Conservation (phyloP, 2,797 vertebrate genomes). For the Squalus acanthias region DNA sequence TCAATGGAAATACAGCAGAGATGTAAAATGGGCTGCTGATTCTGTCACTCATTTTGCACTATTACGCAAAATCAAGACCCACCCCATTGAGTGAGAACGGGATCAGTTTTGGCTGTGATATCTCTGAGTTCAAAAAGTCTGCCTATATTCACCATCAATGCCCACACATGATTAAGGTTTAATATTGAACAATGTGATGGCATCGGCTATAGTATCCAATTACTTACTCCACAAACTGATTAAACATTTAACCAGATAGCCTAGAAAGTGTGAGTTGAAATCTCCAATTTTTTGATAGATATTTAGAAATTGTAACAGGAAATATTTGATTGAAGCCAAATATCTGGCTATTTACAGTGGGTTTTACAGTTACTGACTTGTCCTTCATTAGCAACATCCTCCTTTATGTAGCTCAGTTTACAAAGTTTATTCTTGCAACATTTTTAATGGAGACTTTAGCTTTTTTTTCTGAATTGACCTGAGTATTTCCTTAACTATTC, state of each 20-base stretch:
- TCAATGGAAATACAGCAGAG: too few relatives aligned
- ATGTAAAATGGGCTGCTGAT: too few relatives aligned
- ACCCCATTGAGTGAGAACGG: too few relatives aligned
- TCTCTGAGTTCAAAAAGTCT: too few relatives aligned
- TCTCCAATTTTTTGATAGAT: neutral
- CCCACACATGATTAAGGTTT: too few relatives aligned
- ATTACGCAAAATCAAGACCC: too few relatives aligned
- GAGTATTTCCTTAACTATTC: neutral
- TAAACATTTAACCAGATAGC: neutral
- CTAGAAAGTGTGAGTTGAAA: neutral
- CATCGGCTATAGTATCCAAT: too few relatives aligned
- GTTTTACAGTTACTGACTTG: neutral
- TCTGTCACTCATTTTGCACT: too few relatives aligned
- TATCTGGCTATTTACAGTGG: neutral
- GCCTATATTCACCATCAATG: too few relatives aligned
- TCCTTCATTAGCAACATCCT: neutral
- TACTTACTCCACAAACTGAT: too few relatives aligned
- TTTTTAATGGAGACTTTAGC: neutral
- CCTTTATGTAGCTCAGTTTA: neutral
- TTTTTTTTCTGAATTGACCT: neutral
- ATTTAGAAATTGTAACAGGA: neutral
- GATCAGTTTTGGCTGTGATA: too few relatives aligned
- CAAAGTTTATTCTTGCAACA: neutral
- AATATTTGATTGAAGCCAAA: neutral
- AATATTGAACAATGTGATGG: too few relatives aligned